Evolutionary conservation across 2,797 vertebrate species (phyloP), one percentile per base, ranked within the genome.

Genomic region (Anguilla pacifica): DNA sequence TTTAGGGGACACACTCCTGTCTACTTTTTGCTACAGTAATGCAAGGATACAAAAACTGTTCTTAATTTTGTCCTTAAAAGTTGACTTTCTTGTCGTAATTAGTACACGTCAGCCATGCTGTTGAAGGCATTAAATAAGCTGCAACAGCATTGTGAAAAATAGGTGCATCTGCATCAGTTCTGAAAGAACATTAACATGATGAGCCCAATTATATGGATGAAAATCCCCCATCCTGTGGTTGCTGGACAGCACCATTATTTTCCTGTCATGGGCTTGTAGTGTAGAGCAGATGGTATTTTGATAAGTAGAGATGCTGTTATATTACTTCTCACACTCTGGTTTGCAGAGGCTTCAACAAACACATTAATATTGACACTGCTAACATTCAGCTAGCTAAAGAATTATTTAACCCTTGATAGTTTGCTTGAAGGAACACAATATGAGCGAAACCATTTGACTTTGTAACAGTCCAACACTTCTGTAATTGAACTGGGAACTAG

Each of bases 261-360:
- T 79, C 17, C 74, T 39, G 35, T 79, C 74, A 79, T 5, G 39
- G 17, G 39, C 35, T 11, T 74, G 70, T 31, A 46, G 74, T 4
- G 39, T 79, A 15, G 11, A 79, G 74, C 74, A 79, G 39, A 79
- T 79, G 74, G 74, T 79, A 35, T 79, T 79, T 79, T 46, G 39
- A 79, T 15, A 79, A 79, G 11, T 2, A 39, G 31, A 77, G 31
- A 79, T 43, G 5, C 17, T 79, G 35, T 43, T 43, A 79, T 19
- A 46, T 19, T 43, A 35, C 17, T 6, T 35, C 2, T 77, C 28
- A 7, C 28, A 72, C 31, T 35, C 25, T 15, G 39, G 72, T 35
- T 15, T 77, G 72, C 11, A 39, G 17, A 39, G 9, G 31, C 31
- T 19, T 43, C 35, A 43, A 39, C 19, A 15, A 19, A 43, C 74